These are phyloP conservation scores for Malthinus seriepunctatus DNA, from an alignment of 2,888 invertebrate genomes.

Conservation along the genomic window DNA sequence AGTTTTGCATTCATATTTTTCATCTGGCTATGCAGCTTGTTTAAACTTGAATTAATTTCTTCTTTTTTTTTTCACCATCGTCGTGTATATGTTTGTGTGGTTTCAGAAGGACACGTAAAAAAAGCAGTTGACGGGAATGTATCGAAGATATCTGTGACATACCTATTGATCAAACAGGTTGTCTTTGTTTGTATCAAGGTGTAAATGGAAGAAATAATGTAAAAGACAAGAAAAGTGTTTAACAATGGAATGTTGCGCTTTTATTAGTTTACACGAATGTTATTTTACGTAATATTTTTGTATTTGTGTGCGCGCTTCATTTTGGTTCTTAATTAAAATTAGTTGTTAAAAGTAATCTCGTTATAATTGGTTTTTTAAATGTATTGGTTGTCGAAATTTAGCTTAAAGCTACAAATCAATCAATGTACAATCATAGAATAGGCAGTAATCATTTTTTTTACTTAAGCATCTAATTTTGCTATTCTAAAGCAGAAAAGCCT, in stretches of 20 bases:
- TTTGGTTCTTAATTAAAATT: neutral
- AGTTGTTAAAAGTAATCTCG: too few relatives aligned
- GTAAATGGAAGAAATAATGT: conserved; percentile 19
- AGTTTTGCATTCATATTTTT: conserved; percentile 13
- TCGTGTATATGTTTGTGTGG: conserved; percentile 4
- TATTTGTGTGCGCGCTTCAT: too few relatives aligned
- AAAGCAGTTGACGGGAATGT: conserved; percentile 15
- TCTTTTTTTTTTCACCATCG: conserved; percentile 6
- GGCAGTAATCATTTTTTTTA: too few relatives aligned
- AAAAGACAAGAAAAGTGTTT: conserved; percentile 19
- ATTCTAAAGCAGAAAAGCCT: too few relatives aligned
- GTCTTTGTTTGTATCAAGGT: conserved; percentile 21
- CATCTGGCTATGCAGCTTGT: conserved; percentile 2
- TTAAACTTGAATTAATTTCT: conserved; percentile 14
- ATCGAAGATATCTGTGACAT: conserved; percentile 25
- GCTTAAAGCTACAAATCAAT: too few relatives aligned
- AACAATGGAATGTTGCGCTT: conserved; percentile 23
- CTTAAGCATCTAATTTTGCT: too few relatives aligned
- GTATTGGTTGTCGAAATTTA: too few relatives aligned
- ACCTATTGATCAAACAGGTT: conserved; percentile 24
- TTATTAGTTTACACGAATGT: conserved; percentile 9
- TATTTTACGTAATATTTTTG: conserved; percentile 6
- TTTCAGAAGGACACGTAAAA: neutral
- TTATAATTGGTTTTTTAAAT: too few relatives aligned
- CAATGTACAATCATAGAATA: too few relatives aligned